These are phyloP conservation scores for Vipera latastei DNA, from an alignment of 2,797 vertebrate genomes.

Conservation along the genomic window DNA sequence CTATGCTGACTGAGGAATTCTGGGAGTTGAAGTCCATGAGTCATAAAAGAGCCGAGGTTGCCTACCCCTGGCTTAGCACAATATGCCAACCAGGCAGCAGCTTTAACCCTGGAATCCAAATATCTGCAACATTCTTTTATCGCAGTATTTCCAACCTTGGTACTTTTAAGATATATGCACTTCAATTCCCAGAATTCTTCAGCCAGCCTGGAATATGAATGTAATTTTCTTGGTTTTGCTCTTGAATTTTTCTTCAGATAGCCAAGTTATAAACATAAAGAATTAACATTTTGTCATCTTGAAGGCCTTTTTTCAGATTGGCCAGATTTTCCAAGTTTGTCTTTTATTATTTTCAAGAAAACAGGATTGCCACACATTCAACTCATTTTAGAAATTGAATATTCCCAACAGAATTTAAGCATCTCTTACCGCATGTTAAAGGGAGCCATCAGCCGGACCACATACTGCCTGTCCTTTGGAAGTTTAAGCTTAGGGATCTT, in stretches of 20 bases:
- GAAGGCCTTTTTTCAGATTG: not conserved
- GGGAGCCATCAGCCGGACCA: slow-evolving; percentile 90
- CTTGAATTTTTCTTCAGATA: not conserved
- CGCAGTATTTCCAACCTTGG: not conserved
- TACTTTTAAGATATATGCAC: not conserved
- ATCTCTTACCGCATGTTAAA: slow-evolving; percentile 90
- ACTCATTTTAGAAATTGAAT: no score
- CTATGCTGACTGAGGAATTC: no score
- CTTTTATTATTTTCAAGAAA: not conserved
- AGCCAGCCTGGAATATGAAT: not conserved
- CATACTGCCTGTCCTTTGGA: slow-evolving; percentile 92
- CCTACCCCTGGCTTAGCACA: not conserved
- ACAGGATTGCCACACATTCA: not conserved
- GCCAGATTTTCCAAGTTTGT: not conserved
- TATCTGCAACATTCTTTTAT: not conserved
- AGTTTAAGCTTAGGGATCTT: slow-evolving; percentile 96
- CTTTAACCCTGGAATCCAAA: not conserved
- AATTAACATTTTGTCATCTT: not conserved
- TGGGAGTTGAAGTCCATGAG: no score
- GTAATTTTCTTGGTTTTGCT: not conserved
- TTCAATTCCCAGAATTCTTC: not conserved
- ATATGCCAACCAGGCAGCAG: not conserved
- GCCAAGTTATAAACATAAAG: not conserved
- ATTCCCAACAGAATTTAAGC: not conserved
- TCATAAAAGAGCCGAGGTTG: no score